Evolutionary conservation across 2,888 invertebrate species (phyloP).

Genomic region (Noctua janthe): DNA sequence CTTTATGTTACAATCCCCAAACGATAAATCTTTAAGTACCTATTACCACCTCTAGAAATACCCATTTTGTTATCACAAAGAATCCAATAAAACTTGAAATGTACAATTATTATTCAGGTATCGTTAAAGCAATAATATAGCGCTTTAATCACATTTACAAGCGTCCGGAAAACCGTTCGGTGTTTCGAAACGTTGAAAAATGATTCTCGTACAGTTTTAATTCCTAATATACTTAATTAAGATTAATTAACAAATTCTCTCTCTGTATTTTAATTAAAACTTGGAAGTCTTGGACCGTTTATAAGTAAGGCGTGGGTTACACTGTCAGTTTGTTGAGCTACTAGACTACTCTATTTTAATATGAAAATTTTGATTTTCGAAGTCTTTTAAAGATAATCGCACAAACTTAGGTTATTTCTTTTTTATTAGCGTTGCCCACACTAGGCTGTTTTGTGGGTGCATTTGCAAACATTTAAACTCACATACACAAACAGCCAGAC

Average conservation of each 20-base stretch:
- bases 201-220: conserved; percentile 45
- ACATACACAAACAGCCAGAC: too few species aligned
- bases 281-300: conserved; percentile 55
- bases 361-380: not conserved
- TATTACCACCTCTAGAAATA: not conserved
- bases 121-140: conserved; percentile 9
- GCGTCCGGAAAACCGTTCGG: conserved; percentile 1
- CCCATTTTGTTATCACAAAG: not conserved
- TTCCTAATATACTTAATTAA: conserved; percentile 62
- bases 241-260: conserved; percentile 69
- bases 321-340: conserved; percentile 19
- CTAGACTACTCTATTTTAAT: not conserved
- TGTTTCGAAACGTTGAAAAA: conserved; percentile 34
- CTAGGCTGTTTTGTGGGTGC: too few species aligned
- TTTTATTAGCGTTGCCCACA: too few species aligned
- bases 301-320: conserved; percentile 47
- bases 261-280: conserved; percentile 74
- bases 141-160: conserved; percentile 20
- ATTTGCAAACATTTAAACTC: too few species aligned
- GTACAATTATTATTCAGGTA: conserved; percentile 4
- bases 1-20: too few species aligned
- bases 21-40: too few species aligned
- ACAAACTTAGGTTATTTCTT: too few species aligned
- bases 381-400: too few species aligned
- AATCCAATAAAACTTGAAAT: conserved; percentile 17